These are phyloP conservation scores for Chaetura pelagica DNA, from an alignment of 2,113 vertebrate species.

Conservation along the genomic window DNA sequence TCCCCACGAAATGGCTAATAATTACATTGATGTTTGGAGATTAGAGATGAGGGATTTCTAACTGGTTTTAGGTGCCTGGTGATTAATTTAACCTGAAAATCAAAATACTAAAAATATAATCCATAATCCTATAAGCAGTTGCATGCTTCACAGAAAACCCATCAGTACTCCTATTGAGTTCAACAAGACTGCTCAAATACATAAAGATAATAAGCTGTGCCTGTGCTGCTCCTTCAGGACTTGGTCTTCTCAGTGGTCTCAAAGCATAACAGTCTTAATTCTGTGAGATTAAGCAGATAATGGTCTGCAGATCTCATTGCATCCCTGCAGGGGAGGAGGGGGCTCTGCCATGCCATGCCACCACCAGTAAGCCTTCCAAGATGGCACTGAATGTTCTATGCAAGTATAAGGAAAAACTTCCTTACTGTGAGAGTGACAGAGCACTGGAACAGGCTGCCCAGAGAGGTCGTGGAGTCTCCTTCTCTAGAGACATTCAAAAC, in stretches of 20 bases:
- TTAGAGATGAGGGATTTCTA: background rate
- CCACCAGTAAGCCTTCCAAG: background rate
- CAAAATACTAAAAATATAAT: constrained; percentile 23
- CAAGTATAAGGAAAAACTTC: too few relatives aligned
- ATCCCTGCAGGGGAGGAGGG: background rate
- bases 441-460: too few relatives aligned
- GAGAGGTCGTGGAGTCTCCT: too few relatives aligned
- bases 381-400: background rate
- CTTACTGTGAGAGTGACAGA: too few relatives aligned
- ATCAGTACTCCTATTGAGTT: background rate
- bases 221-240: background rate
- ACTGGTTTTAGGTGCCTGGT: background rate
- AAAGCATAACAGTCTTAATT: background rate
- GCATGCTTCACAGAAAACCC: background rate
- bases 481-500: too few relatives aligned
- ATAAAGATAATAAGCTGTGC: background rate
- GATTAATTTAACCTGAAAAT: constrained; percentile 24
- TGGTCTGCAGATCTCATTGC: background rate
- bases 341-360: background rate
- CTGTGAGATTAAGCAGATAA: background rate
- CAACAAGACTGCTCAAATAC: background rate
- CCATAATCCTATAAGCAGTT: background rate
- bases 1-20: constrained; percentile 21
- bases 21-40: background rate
- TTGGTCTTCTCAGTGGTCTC: background rate